Evolutionary conservation across 2,113 vertebrate species (phyloP).

Genomic region (Catharus bicknelli): DNA sequence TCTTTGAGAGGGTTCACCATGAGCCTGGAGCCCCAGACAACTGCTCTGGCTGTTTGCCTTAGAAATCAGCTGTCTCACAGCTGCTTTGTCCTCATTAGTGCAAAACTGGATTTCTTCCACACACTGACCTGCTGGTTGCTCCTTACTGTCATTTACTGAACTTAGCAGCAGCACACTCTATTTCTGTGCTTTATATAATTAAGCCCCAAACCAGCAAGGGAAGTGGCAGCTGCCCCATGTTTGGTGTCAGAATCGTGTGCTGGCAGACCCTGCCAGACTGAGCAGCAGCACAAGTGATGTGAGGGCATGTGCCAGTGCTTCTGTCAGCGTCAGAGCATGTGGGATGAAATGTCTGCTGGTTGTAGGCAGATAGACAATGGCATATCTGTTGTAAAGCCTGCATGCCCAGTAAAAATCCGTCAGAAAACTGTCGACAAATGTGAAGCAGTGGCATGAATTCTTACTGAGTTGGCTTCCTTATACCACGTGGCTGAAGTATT

Average conservation of each 20-base stretch:
- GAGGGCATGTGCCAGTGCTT: accelerated
- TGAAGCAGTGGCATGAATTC: background rate
- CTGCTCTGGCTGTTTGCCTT: accelerated
- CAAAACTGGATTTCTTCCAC: background rate
- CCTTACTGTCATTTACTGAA: background rate
- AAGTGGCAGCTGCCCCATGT: background rate
- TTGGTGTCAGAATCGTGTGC: background rate
- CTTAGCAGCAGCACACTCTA: accelerated
- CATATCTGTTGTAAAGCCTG: accelerated
- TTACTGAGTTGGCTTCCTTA: background rate
- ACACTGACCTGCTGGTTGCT: background rate
- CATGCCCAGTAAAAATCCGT: background rate
- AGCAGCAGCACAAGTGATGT: background rate
- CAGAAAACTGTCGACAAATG: background rate
- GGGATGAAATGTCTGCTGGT: background rate
- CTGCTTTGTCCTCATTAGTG: background rate
- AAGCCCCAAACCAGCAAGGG: background rate
- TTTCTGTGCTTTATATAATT: background rate
- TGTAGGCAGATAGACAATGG: background rate
- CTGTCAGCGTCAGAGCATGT: accelerated
- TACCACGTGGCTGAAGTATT: background rate
- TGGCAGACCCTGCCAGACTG: background rate
- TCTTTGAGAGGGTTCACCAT: accelerated
- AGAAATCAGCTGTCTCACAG: background rate
- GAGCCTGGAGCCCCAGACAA: background rate